Evolutionary conservation across 2,113 vertebrate species (phyloP).

Genomic region (Elephantulus edwardii): DNA sequence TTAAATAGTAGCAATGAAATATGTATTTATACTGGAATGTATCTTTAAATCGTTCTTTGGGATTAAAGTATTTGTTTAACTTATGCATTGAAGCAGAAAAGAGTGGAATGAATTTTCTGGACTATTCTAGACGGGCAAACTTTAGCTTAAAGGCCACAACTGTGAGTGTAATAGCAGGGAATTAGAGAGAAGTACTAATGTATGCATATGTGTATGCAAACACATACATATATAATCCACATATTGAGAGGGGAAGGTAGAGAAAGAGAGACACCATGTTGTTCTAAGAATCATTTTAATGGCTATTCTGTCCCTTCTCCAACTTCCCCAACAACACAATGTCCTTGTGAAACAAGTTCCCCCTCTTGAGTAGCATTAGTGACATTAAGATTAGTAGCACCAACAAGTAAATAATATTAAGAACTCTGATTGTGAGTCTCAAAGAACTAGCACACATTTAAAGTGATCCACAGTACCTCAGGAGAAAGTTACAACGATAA

Average conservation of each 20-base stretch:
- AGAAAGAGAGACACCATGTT: no score
- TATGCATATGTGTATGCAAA: rapidly evolving
- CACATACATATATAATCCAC: not conserved
- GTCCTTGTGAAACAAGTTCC: not conserved
- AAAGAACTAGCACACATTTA: not conserved
- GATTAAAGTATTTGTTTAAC: not conserved
- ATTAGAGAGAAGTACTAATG: not conserved
- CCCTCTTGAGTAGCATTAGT: not conserved
- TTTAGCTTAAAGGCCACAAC: not conserved
- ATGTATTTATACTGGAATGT: not conserved
- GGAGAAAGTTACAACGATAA: not conserved
- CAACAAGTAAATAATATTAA: not conserved
- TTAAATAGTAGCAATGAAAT: not conserved
- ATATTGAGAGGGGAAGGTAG: not conserved
- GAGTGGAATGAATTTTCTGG: not conserved
- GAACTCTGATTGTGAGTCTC: not conserved
- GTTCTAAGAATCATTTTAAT: not conserved
- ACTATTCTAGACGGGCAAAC: not conserved
- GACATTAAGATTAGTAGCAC: no score
- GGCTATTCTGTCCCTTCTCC: not conserved
- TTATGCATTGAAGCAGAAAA: not conserved
- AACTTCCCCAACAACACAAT: not conserved
- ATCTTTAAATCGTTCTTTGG: not conserved
- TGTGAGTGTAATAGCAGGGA: not conserved
- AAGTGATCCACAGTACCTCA: not conserved